Evolutionary conservation across 2,797 vertebrate species (phyloP).

Genomic region (Columba guinea): DNA sequence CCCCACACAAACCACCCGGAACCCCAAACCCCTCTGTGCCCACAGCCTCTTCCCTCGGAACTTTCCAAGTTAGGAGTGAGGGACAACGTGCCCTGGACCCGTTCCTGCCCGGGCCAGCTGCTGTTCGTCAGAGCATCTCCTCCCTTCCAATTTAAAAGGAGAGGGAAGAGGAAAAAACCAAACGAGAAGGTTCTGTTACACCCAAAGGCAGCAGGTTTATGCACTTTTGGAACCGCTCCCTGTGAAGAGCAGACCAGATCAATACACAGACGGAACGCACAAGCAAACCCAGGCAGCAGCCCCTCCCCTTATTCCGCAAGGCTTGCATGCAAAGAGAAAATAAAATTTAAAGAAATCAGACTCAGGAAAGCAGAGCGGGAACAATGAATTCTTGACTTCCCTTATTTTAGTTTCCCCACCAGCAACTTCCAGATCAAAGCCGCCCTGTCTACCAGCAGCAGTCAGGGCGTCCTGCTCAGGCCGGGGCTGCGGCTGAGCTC

Average conservation of each 20-base stretch:
- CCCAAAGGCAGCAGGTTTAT: background rate
- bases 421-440: constrained; percentile 11
- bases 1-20: too few relatives aligned
- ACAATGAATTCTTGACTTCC: background rate
- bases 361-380: background rate
- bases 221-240: background rate
- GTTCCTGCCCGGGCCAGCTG: background rate
- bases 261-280: background rate
- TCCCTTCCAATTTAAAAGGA: background rate
- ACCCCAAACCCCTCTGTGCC: background rate
- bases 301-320: background rate
- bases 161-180: background rate
- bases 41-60: background rate
- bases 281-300: background rate
- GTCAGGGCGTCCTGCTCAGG: background rate
- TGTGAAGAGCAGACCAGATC: background rate
- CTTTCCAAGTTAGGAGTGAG: background rate
- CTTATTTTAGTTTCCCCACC: constrained; percentile 19
- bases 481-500: background rate
- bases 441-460: background rate
- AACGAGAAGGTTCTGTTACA: background rate
- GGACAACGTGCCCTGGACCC: background rate
- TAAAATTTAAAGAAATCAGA: background rate
- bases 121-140: background rate
- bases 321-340: background rate